Evolutionary conservation across 2,888 invertebrate genomes (phyloP).

Genomic region (Homarus gammarus): DNA sequence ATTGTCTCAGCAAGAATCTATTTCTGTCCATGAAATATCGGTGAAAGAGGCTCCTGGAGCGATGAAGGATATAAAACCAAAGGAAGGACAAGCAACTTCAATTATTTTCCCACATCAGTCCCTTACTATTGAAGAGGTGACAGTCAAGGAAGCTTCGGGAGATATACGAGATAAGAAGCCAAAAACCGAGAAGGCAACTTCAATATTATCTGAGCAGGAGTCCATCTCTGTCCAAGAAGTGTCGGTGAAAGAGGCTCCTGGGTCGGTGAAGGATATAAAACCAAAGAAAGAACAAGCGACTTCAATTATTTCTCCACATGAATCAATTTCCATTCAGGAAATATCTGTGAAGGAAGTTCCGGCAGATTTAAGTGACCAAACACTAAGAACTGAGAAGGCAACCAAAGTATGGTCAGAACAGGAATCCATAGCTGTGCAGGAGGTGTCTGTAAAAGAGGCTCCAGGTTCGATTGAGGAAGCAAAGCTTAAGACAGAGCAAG

Average conservation of each 20-base stretch:
- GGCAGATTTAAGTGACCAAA: constrained; percentile 11
- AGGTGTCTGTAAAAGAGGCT: constrained; percentile 50
- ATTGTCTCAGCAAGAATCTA: constrained; percentile 49
- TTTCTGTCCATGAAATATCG: constrained; percentile 36
- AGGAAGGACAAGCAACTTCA: constrained; percentile 72
- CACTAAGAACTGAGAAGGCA: constrained; percentile 41
- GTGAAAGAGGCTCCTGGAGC: constrained; percentile 40
- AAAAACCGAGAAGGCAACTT: constrained; percentile 26
- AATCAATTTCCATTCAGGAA: constrained; percentile 38
- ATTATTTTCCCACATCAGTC: constrained; percentile 73
- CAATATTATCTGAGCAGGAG: constrained; percentile 36
- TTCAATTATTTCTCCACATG: constrained; percentile 76
- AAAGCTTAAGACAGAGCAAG: constrained; percentile 42
- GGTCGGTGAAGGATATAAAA: constrained; percentile 63
- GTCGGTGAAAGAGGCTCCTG: constrained; percentile 67
- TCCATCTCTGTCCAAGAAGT: constrained; percentile 78
- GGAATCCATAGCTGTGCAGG: constrained; percentile 53
- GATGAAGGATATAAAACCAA: constrained; percentile 62
- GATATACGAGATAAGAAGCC: constrained; percentile 22
- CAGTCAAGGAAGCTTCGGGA: constrained; percentile 47
- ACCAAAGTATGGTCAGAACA: constrained; percentile 26
- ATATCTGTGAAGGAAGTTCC: constrained; percentile 46
- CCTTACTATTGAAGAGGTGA: constrained; percentile 72
- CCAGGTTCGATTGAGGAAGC: constrained; percentile 25
- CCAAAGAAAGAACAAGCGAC: constrained; percentile 77